Conservation (phyloP, 2,797 vertebrate species). For the Bovichtus variegatus region DNA sequence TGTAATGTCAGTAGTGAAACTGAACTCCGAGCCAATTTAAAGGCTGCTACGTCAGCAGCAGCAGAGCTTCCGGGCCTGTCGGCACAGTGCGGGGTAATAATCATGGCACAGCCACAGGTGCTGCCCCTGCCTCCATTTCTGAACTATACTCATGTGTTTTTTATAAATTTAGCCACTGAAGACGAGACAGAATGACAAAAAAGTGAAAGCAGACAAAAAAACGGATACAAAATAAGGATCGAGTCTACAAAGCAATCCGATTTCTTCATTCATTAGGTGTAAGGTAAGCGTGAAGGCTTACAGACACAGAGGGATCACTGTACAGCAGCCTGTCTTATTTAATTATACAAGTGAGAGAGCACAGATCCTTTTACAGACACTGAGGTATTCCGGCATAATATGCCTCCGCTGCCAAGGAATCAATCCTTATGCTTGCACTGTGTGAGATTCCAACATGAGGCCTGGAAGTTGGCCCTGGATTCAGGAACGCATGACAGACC, state of each 20-base stretch:
- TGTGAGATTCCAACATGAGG: constrained; percentile 17
- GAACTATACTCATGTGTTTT: constrained; percentile 7
- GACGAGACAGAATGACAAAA: neutral
- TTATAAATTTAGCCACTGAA: constrained; percentile 32
- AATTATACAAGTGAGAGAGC: constrained; percentile 59
- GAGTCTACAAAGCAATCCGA: constrained; percentile 25
- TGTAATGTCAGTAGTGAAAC: constrained; percentile 35
- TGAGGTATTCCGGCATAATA: constrained; percentile 20
- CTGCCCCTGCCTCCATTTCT: constrained; percentile 14
- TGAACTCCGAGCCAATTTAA: constrained; percentile 52
- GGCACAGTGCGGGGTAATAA: constrained; percentile 39
- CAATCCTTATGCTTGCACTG: neutral
- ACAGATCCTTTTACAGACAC: constrained; percentile 40
- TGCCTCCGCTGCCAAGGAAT: constrained; percentile 31
- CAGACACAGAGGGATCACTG: constrained; percentile 46
- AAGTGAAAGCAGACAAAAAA: constrained; percentile 24
- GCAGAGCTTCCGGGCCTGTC: constrained; percentile 39
- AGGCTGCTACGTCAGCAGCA: constrained; percentile 50
- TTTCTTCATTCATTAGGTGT: constrained; percentile 41
- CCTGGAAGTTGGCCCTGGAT: constrained; percentile 4
- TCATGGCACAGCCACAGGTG: constrained; percentile 17
- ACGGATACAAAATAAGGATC: constrained; percentile 40
- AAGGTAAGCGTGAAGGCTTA: constrained; percentile 52
- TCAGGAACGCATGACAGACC: constrained; percentile 22
- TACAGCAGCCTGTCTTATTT: constrained; percentile 46